Base-by-base conservation (phyloP, 2,888 invertebrate genomes). In the Petrolisthes manimaculis region DNA sequence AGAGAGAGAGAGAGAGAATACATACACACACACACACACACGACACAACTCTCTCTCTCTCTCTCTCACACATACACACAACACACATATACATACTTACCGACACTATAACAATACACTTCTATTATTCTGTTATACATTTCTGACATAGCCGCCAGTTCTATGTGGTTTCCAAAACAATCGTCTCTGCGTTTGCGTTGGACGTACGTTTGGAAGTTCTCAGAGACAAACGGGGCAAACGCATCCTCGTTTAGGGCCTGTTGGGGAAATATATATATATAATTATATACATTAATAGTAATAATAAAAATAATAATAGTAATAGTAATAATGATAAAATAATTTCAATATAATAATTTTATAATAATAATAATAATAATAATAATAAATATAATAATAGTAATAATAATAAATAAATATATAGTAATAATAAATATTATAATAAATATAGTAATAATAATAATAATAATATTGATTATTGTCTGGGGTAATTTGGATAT, bases 71-170 rank as follows among this genome's bases (percentile, higher is more conserved):
- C 37, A 37, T 2, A 37, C 37, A 37, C 37, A 37, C 37, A 61
- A 3, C 9, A 61, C 9, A 61, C 18, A 61, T 3, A 61, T 78
- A 1, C 71, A 3, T 78, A 88, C 88, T 92, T 93, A 96, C 96
- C 95, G 92, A 95, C 94, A 92, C 95, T 95, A 92, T 96, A 96
- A 92, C 96, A 96, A 93, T 96, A 97, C 14, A 97, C 95, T 93
- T 97, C 97, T 89, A 97, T 96, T 3, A 96, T 96, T 89, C 97
- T 94, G 93, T 96, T 97, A 93, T 96, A 97, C 93, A 97, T 95
- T 94, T 97, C 97, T 86, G 96, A 96, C 94, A 97, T 95, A 51
- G 97, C 97, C 93, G 97, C 97, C 93, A 97, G 96, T 93, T 97
- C 97, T 91, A 97, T 95, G 93, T 97, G 97, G 93, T 97, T 97